Percentiles rank a stretch among this genome's conserved stretches.
Evolutionary conservation across 2,113 vertebrate species (phyloP).

Genomic region (Perca schrenkii): DNA sequence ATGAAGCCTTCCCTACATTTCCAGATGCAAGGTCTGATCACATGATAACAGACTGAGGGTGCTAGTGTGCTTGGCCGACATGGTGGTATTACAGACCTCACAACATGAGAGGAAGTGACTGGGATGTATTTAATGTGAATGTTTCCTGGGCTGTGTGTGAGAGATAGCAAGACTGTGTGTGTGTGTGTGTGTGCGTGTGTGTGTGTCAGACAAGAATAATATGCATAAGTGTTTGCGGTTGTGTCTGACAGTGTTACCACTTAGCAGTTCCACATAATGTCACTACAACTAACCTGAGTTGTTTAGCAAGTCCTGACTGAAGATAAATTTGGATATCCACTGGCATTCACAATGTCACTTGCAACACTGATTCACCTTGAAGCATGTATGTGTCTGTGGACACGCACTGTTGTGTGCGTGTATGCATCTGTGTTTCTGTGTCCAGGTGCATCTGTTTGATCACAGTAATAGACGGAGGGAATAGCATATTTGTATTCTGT

Average conservation of each 20-base stretch:
- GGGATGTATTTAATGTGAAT: conserved; percentile 22
- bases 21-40: conserved; percentile 41
- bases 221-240: conserved; percentile 11
- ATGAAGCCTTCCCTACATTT: conserved; percentile 42
- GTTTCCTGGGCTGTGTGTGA: conserved; percentile 21
- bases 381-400: neutral
- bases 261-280: conserved; percentile 18
- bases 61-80: conserved; percentile 7
- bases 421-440: conserved; percentile 22
- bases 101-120: conserved; percentile 13
- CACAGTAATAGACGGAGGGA: conserved; percentile 54
- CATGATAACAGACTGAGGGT: conserved; percentile 29
- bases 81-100: conserved; percentile 30
- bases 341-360: conserved; percentile 25
- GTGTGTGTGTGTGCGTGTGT: conserved; percentile 12
- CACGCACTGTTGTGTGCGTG: neutral
- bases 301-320: conserved; percentile 26
- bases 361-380: conserved; percentile 32
- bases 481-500: conserved; percentile 76
- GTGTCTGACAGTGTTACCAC: conserved; percentile 46
- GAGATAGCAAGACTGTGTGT: neutral
- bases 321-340: conserved; percentile 31
- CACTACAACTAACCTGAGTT: conserved; percentile 22
- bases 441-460: conserved; percentile 57
- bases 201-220: conserved; percentile 25